Conservation (phyloP, 37 sponge, comb jelly and placozoan species). For the Aplysina aerophoba region DNA sequence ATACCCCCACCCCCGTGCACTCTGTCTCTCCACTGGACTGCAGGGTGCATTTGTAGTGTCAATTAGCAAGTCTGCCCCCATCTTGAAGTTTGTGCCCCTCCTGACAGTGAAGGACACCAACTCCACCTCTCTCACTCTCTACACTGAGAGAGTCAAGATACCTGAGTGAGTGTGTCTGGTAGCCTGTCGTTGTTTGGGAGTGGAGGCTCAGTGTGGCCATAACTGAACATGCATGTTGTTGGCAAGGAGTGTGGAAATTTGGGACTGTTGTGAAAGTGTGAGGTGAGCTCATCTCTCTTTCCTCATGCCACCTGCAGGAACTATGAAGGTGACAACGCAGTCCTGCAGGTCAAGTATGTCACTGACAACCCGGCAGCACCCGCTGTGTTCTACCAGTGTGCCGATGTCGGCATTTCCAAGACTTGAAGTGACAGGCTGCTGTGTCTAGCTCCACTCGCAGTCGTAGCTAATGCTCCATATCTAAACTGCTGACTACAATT, state of each 20-base stretch:
- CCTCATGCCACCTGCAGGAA: neutral
- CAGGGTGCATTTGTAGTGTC: constrained; percentile 31
- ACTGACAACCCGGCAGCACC: constrained; percentile 87
- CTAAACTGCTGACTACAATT: too few relatives aligned
- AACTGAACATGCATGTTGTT: too few relatives aligned
- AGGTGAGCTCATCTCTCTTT: too few relatives aligned
- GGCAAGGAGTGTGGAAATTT: too few relatives aligned
- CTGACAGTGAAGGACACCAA: constrained; percentile 32
- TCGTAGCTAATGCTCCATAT: too few relatives aligned
- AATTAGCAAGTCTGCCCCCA: constrained; percentile 7
- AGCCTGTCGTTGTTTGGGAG: too few relatives aligned
- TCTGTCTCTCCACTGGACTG: neutral
- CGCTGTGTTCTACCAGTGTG: constrained; percentile 86
- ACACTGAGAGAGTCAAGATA: constrained; percentile 29
- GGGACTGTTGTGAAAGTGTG: too few relatives aligned
- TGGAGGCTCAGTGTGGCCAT: too few relatives aligned
- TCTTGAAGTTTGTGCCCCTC: neutral
- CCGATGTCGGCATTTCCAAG: constrained; percentile 54
- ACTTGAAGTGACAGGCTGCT: too few relatives aligned
- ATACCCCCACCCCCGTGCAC: neutral
- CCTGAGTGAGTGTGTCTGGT: constrained; percentile 37
- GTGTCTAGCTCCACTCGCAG: too few relatives aligned
- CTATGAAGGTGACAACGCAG: neutral
- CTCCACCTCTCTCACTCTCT: constrained; percentile 42
- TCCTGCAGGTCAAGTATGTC: constrained; percentile 60